These are phyloP conservation scores for Clarias fuscus DNA, from an alignment of 2,797 vertebrate species.

Conservation along the genomic window DNA sequence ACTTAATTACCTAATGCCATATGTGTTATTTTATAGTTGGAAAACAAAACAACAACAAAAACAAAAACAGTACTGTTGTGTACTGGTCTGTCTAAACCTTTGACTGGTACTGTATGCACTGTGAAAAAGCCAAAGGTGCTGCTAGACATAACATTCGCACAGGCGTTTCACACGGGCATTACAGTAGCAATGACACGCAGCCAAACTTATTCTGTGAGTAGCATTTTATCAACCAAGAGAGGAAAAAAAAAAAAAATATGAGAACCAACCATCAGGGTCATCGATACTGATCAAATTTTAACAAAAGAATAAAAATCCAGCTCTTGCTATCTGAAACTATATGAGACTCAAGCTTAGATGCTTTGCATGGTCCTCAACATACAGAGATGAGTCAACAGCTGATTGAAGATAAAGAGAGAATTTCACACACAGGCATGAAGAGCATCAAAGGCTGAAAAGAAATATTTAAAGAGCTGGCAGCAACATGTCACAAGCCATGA, in stretches of 20 bases:
- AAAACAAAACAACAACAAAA: no score
- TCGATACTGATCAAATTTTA: not conserved
- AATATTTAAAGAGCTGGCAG: not conserved
- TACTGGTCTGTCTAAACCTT: no score
- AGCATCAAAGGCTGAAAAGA: not conserved
- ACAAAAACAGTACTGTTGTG: no score
- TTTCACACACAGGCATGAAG: not conserved
- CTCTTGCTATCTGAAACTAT: not conserved
- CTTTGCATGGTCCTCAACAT: not conserved
- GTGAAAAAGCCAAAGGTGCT: not conserved
- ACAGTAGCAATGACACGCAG: not conserved
- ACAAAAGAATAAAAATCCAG: not conserved
- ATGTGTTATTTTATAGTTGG: no score
- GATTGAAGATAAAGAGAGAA: not conserved
- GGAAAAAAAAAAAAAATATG: not conserved
- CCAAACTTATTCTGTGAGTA: not conserved
- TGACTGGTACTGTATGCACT: not conserved
- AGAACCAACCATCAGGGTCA: no score
- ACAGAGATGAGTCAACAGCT: not conserved
- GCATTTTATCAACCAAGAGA: not conserved
- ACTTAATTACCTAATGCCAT: no score
- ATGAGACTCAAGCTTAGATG: not conserved
- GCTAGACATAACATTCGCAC: not conserved
- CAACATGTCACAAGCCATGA: not conserved
- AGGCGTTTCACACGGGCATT: not conserved